These are phyloP conservation scores for Nycticryphes semicollaris DNA, from an alignment of 2,113 vertebrate genomes.

Conservation along the genomic window DNA sequence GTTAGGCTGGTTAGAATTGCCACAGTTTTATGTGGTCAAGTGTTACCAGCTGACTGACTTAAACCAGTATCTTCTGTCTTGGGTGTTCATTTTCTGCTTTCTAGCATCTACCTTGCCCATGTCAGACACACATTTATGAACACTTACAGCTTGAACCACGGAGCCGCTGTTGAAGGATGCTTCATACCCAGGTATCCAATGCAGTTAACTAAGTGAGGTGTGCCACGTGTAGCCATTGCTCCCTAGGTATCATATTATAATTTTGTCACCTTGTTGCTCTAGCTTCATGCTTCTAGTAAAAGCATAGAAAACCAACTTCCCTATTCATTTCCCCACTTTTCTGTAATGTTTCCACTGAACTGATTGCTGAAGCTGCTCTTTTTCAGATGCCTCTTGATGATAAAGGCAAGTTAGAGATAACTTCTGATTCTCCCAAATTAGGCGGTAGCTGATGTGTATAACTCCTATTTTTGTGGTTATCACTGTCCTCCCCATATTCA, in stretches of 20 bases:
- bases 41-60: not conserved
- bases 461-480: not conserved
- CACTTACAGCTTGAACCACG: not conserved
- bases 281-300: not conserved
- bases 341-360: not conserved
- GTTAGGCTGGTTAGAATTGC: not conserved
- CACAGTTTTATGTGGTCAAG: not conserved
- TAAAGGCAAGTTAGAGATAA: not conserved
- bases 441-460: not conserved
- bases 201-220: not conserved
- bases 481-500: not conserved
- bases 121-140: not conserved
- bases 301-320: not conserved
- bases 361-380: not conserved
- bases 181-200: not conserved
- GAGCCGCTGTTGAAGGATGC: not conserved
- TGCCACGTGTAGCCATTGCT: accelerated
- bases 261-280: not conserved
- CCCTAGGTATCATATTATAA: accelerated
- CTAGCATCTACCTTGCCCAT: not conserved
- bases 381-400: not conserved
- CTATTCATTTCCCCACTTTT: not conserved
- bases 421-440: not conserved
- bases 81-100: not conserved
- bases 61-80: not conserved